Percentiles rank a stretch among this genome's conserved stretches.
Conservation (phyloP, 2,888 invertebrate genomes). For the Prostheceraeus crozeri region DNA sequence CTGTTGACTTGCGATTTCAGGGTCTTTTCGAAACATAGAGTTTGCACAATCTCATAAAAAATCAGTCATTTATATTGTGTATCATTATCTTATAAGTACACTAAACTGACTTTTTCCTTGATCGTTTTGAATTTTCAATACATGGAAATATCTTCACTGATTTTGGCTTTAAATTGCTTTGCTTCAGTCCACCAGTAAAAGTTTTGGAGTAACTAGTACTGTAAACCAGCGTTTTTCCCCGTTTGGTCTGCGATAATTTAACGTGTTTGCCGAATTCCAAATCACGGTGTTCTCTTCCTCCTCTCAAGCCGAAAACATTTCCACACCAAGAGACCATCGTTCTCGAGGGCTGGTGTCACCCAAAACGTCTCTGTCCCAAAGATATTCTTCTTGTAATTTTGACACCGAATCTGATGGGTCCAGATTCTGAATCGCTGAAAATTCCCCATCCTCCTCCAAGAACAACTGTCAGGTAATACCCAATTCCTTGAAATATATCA, state of each 20-base stretch:
- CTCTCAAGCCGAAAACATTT: slow-evolving; percentile 2
- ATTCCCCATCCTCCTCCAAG: too few species aligned
- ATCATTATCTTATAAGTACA: too few species aligned
- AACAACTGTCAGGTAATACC: neutral
- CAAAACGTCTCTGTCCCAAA: slow-evolving; percentile 11
- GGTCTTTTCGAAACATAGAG: too few species aligned
- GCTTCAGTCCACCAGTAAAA: slow-evolving; percentile 1
- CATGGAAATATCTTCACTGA: slow-evolving; percentile 7
- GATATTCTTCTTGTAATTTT: slow-evolving; percentile 9
- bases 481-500: slow-evolving; percentile 3
- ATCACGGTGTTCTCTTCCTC: slow-evolving; percentile 6
- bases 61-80: too few species aligned
- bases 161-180: slow-evolving; percentile 13
- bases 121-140: slow-evolving; percentile 9
- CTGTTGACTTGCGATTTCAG: slow-evolving; percentile 9
- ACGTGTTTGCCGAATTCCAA: slow-evolving; percentile 17
- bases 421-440: too few species aligned
- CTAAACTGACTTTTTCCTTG: too few species aligned
- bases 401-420: too few species aligned
- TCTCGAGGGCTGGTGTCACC: neutral
- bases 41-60: neutral
- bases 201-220: slow-evolving; percentile 13
- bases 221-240: neutral
- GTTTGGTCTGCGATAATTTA: neutral
- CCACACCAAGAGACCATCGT: neutral